Evolutionary conservation across 2,888 invertebrate genomes (phyloP).

Genomic region (Eilema griseolum): DNA sequence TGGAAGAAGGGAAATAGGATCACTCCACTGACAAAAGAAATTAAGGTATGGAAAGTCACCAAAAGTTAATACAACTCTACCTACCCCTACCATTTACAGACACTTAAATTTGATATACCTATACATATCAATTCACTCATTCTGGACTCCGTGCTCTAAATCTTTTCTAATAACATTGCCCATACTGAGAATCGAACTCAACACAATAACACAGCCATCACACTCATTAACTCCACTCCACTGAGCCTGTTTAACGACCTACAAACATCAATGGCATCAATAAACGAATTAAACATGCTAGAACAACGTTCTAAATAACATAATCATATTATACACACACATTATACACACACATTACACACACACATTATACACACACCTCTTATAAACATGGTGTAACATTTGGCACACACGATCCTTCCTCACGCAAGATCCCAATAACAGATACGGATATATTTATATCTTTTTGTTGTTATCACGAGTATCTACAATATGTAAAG

Average conservation of each 20-base stretch:
- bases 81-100: too few species aligned
- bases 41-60: too few species aligned
- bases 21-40: too few species aligned
- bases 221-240: background rate
- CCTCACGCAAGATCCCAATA: constrained; percentile 49
- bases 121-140: too few species aligned
- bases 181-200: background rate
- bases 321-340: background rate
- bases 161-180: background rate
- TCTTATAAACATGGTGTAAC: constrained; percentile 22
- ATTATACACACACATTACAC: background rate
- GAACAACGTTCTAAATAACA: background rate
- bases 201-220: background rate
- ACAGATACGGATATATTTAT: constrained; percentile 39
- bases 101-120: too few species aligned
- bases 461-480: constrained; percentile 43
- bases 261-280: background rate
- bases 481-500: constrained; percentile 10
- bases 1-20: too few species aligned
- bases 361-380: constrained; percentile 7
- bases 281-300: background rate
- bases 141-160: too few species aligned
- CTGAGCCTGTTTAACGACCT: background rate
- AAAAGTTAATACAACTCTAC: too few species aligned
- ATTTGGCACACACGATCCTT: constrained; percentile 40